Conservation (phyloP, 2,113 vertebrate species). For the Recurvirostra avosetta region DNA sequence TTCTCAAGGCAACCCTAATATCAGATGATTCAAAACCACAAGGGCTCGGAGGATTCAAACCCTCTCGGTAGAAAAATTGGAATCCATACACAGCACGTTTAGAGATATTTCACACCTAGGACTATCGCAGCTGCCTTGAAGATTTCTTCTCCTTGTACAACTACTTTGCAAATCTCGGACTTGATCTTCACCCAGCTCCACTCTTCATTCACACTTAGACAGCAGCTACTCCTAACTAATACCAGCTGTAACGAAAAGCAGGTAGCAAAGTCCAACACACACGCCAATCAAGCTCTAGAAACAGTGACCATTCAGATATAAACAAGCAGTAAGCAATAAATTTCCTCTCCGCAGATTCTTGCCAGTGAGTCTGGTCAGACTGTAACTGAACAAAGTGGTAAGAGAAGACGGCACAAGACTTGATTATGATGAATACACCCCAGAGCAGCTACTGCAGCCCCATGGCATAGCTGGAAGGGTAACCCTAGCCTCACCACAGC, state of each 20-base stretch:
- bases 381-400: background rate
- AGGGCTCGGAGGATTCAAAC: background rate
- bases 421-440: background rate
- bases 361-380: background rate
- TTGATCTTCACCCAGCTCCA: background rate
- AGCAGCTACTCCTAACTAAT: background rate
- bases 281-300: background rate
- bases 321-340: background rate
- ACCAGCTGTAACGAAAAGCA: background rate
- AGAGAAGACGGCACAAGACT: background rate
- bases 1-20: conserved; percentile 28
- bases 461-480: background rate
- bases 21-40: background rate
- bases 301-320: background rate
- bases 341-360: background rate
- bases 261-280: background rate
- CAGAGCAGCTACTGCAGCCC: background rate
- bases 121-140: conserved; percentile 30
- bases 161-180: background rate
- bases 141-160: background rate
- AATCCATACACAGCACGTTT: background rate
- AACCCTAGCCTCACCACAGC: background rate
- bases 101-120: conserved; percentile 18
- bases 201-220: background rate
- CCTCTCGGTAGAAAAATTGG: background rate